Evolutionary conservation across 2,797 vertebrate genomes (phyloP), one percentile per base, ranked within the genome.

Genomic region (Melanotaenia trifasciata): DNA sequence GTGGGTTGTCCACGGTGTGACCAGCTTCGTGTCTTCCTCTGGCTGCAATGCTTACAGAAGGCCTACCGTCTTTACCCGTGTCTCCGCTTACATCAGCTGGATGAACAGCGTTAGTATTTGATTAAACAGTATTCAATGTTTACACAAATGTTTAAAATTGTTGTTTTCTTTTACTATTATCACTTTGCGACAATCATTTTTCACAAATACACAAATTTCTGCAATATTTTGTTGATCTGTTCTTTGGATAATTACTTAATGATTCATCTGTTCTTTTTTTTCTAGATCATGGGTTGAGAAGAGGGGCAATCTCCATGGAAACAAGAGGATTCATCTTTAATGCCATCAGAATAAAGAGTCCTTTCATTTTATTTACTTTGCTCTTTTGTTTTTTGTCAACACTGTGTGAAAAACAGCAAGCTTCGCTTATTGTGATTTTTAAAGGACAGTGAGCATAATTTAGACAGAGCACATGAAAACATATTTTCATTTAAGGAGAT

Each of bases 1-100:
- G 56, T 97, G 95, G 69, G 83, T 94, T 4, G 95, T 98, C 72
- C 96, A 96, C 0, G 96, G 97, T 0, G 93, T 98, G 87, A 95
- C 96, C 92, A 98, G 97, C 92, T 99, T 99, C 18, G 96, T 96
- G 74, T 97, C 96, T 33, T 74, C 88, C 1, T n/a, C 1, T 6
- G 96, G 96, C 69, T 97, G 96, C 89, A 97, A 98, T 9, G 35
- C 91, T 11, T 1, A 70, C 71, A 83, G 0, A 91, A 97, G 92
- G 79, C 96, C 96, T 74, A 97, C 96, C 0, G 96, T 97, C 77
- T 97, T 97, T 93, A 96, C 94, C 13, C 94, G 96, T 0, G 92
- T 91, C 61, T 97, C 96, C 0, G 93, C 93, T 67, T 97, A 97
- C 89, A 93, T 86, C 85, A 85, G 93, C 93, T 98, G 96, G 97